Percentiles rank a stretch among this genome's conserved stretches.
phyloP scores from a whole-genome alignment of 2,888 invertebrate genomes.

The Leptinotarsa rubiginosa region DNA sequence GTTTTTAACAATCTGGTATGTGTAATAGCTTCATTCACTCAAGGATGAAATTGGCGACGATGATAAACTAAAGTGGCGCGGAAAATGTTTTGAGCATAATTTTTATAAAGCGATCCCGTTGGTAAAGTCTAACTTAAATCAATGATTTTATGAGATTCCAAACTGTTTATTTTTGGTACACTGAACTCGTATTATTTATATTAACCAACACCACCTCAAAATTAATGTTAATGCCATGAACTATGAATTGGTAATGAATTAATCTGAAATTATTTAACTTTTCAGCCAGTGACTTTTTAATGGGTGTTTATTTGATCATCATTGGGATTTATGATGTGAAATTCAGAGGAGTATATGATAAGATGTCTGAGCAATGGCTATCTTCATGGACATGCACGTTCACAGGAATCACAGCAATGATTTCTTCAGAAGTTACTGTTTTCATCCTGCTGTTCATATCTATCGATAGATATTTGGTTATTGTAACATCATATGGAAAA shows the following conservation, averaged over 20 bases:
- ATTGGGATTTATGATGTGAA: constrained; percentile 73
- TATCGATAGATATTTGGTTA: constrained; percentile 75
- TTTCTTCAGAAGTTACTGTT: constrained; percentile 78
- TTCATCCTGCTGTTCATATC: constrained; percentile 78
- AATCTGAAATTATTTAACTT: too few relatives aligned
- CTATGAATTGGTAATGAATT: too few relatives aligned
- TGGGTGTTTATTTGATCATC: constrained; percentile 75
- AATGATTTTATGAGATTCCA: too few relatives aligned
- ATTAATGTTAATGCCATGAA: too few relatives aligned
- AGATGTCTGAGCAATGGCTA: constrained; percentile 73
- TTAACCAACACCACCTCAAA: too few relatives aligned
- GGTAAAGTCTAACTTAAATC: too few relatives aligned
- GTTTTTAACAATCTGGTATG: too few relatives aligned
- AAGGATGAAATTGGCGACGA: neutral
- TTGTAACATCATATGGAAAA: constrained; percentile 72
- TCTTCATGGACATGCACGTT: constrained; percentile 74
- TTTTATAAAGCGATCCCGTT: too few relatives aligned
- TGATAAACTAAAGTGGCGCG: neutral
- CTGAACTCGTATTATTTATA: too few relatives aligned
- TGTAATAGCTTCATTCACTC: neutral
- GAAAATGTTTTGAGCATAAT: too few relatives aligned
- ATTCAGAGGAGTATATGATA: constrained; percentile 71
- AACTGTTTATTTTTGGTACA: too few relatives aligned
- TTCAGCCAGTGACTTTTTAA: constrained; percentile 74
- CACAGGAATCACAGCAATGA: constrained; percentile 74